phyloP scores from a whole-genome alignment of 2,888 invertebrate species.

The Neocrepidodera transversa region DNA sequence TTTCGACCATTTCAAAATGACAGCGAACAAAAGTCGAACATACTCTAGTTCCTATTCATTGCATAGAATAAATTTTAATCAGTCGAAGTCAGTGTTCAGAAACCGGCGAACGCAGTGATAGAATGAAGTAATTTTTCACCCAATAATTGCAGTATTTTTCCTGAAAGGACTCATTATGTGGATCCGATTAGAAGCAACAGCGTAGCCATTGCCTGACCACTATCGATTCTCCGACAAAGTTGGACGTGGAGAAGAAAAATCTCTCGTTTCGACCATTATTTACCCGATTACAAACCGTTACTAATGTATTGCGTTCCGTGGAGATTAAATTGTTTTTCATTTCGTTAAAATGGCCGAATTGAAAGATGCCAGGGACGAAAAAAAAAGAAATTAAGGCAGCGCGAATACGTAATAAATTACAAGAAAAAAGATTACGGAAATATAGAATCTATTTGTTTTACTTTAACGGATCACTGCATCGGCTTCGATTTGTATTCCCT shows the following conservation, averaged over 20 bases:
- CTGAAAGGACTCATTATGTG: slow-evolving; percentile 53
- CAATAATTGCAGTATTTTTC: slow-evolving; percentile 49
- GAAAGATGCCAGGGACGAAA: slow-evolving; percentile 27
- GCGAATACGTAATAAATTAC: slow-evolving; percentile 11
- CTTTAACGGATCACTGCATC: slow-evolving; percentile 5
- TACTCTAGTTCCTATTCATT: neutral
- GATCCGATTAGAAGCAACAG: slow-evolving; percentile 51
- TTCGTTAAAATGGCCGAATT: slow-evolving; percentile 35
- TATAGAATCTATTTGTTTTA: slow-evolving; percentile 19
- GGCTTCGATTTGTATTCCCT: neutral
- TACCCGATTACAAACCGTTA: slow-evolving; percentile 45
- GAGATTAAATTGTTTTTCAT: slow-evolving; percentile 42
- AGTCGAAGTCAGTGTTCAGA: neutral
- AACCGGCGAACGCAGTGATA: slow-evolving; percentile 18
- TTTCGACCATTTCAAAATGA: too few species aligned
- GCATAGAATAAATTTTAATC: slow-evolving; percentile 16
- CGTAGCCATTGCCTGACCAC: slow-evolving; percentile 43
- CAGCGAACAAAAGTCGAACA: too few species aligned
- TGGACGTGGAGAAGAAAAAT: slow-evolving; percentile 47
- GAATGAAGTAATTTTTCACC: slow-evolving; percentile 50
- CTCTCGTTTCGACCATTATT: slow-evolving; percentile 45
- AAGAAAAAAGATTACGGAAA: slow-evolving; percentile 2
- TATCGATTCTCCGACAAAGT: slow-evolving; percentile 44
- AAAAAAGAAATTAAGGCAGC: slow-evolving; percentile 19
- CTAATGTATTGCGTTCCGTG: slow-evolving; percentile 39